A percentile compares a stretch with the other conserved stretches of the same genome.
Conservation (phyloP, 2,888 invertebrate genomes). For the Dynastes tityus region DNA sequence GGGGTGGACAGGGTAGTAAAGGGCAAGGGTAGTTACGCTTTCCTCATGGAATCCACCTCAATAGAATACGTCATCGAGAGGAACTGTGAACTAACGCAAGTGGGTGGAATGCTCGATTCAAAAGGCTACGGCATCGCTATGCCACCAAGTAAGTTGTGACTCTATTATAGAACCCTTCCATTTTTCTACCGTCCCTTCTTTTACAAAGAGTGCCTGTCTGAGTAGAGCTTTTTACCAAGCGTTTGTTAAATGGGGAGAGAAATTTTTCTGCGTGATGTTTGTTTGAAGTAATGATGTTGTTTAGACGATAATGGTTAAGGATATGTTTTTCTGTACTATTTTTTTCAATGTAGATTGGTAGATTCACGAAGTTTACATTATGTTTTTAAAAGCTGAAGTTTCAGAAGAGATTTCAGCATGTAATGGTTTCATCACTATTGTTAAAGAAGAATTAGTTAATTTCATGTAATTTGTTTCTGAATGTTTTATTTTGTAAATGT, state of each 20-base stretch:
- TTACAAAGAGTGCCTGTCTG: too few species aligned
- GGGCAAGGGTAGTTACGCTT: conserved; percentile 92
- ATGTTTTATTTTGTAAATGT: too few species aligned
- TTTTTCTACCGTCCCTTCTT: not conserved
- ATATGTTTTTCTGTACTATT: too few species aligned
- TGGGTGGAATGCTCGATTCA: conserved; percentile 93
- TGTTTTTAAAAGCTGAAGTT: too few species aligned
- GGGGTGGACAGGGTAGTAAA: conserved; percentile 92
- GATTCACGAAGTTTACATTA: too few species aligned
- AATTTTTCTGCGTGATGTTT: not conserved
- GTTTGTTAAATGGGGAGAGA: not conserved
- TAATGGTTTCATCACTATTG: too few species aligned
- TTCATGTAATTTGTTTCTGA: too few species aligned
- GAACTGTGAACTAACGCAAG: conserved; percentile 91
- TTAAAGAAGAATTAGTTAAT: too few species aligned
- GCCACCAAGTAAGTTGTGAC: conserved; percentile 83
- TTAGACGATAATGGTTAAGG: too few species aligned
- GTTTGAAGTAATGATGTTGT: too few species aligned
- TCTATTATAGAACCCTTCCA: conserved; percentile 6
- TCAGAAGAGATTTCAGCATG: too few species aligned
- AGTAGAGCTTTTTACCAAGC: not conserved
- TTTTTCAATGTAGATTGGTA: too few species aligned
- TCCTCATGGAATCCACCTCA: conserved; percentile 97
- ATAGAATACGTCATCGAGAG: conserved; percentile 95
- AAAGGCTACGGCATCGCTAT: conserved; percentile 97